Conservation (phyloP, 2,797 vertebrate genomes). For the Peromyscus melanophrys region DNA sequence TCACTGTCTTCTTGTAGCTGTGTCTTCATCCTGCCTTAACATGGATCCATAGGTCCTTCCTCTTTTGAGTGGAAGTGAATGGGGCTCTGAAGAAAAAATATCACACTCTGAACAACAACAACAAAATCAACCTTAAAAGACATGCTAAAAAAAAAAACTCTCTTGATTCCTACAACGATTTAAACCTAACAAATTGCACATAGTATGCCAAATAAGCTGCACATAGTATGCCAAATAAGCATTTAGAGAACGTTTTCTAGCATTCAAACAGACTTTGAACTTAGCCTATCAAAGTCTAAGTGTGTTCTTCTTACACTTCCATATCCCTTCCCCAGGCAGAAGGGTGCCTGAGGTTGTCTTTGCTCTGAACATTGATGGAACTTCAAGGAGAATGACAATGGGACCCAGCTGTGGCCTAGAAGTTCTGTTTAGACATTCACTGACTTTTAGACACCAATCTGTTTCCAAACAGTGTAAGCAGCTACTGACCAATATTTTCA, state of each 20-base stretch:
- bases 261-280: neutral
- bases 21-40: neutral
- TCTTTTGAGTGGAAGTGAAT: slow-evolving; percentile 14
- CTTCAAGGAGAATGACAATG: slow-evolving; percentile 60
- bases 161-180: neutral
- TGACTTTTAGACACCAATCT: slow-evolving; percentile 60
- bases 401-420: slow-evolving; percentile 42
- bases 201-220: neutral
- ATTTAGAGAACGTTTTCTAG: slow-evolving; percentile 35
- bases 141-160: neutral
- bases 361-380: slow-evolving; percentile 60
- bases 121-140: neutral
- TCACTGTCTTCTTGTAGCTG: neutral
- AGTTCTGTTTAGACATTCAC: slow-evolving; percentile 56
- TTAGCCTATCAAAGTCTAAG: slow-evolving; percentile 56
- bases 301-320: neutral
- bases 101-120: neutral
- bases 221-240: neutral
- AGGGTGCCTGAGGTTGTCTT: slow-evolving; percentile 48
- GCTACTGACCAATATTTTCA: slow-evolving; percentile 29
- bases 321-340: neutral
- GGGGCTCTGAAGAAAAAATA: neutral
- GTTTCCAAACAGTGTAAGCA: neutral
- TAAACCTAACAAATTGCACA: neutral
- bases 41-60: neutral